Conservation (phyloP, 2,797 vertebrate species). For the Phataginus tetradactyla region DNA sequence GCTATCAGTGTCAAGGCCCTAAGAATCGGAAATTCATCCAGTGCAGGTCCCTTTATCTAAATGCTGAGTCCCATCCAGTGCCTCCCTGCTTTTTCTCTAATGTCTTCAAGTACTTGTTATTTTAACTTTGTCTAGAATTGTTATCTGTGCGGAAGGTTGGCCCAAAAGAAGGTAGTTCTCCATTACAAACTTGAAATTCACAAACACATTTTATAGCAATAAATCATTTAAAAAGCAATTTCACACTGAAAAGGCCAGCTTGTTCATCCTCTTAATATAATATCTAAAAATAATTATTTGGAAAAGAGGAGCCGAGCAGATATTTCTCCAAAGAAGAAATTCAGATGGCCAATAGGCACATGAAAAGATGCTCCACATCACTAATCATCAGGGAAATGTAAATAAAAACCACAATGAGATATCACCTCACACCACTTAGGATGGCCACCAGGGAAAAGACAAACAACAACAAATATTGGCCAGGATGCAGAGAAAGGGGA, state of each 20-base stretch:
- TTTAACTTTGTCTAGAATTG: background rate
- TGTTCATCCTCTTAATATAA: background rate
- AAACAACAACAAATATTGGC: too few species aligned
- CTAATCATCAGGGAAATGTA: too few species aligned
- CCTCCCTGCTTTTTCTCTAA: background rate
- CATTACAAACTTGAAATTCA: background rate
- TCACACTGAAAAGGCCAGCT: background rate
- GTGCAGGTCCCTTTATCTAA: background rate
- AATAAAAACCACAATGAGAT: too few species aligned
- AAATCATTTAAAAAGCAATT: background rate
- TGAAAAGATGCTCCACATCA: too few species aligned
- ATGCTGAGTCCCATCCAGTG: background rate
- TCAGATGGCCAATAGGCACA: too few species aligned
- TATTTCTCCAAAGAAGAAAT: too few species aligned
- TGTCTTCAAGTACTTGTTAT: background rate
- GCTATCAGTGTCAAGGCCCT: background rate
- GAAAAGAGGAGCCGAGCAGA: too few species aligned
- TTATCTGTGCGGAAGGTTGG: background rate
- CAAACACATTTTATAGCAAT: background rate
- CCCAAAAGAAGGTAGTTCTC: background rate
- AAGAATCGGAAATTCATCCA: background rate
- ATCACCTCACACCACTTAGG: too few species aligned
- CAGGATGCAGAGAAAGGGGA: too few species aligned
- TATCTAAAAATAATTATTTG: background rate
- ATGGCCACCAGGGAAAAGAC: too few species aligned